phyloP scores from a whole-genome alignment of 2,888 invertebrate species.

The Leptopterna dolabrata region DNA sequence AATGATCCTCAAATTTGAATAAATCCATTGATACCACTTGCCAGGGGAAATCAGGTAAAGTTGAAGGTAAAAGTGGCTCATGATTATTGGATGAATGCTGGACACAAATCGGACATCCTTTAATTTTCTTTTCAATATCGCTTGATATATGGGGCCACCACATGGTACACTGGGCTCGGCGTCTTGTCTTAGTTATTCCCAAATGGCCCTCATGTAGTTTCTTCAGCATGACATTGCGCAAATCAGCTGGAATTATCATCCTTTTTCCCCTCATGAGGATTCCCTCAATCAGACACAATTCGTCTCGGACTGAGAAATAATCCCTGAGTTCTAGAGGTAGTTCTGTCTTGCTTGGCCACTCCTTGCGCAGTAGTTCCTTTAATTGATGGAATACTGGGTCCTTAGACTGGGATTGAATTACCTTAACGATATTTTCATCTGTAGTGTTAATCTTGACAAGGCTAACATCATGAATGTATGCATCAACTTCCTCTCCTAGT shows the following conservation, averaged over 20 bases:
- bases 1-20: neutral
- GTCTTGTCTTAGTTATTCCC: constrained; percentile 24
- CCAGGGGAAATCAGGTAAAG: constrained; percentile 26
- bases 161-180: constrained; percentile 28
- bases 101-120: constrained; percentile 9
- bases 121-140: constrained; percentile 19
- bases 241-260: neutral
- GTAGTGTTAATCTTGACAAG: neutral
- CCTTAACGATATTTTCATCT: too few species aligned
- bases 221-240: neutral
- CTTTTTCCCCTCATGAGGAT: neutral
- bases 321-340: neutral
- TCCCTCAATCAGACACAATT: neutral
- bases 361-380: neutral
- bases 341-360: neutral
- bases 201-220: constrained; percentile 38
- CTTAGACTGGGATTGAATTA: too few species aligned
- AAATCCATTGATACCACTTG: constrained; percentile 20
- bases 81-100: constrained; percentile 5
- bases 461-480: too few species aligned
- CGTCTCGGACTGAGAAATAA: neutral
- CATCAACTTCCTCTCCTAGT: too few species aligned
- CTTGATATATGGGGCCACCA: constrained; percentile 38
- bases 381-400: too few species aligned
- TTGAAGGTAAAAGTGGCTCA: constrained; percentile 33